Conservation (phyloP, 2,113 vertebrate genomes). For the Ictalurus punctatus region DNA sequence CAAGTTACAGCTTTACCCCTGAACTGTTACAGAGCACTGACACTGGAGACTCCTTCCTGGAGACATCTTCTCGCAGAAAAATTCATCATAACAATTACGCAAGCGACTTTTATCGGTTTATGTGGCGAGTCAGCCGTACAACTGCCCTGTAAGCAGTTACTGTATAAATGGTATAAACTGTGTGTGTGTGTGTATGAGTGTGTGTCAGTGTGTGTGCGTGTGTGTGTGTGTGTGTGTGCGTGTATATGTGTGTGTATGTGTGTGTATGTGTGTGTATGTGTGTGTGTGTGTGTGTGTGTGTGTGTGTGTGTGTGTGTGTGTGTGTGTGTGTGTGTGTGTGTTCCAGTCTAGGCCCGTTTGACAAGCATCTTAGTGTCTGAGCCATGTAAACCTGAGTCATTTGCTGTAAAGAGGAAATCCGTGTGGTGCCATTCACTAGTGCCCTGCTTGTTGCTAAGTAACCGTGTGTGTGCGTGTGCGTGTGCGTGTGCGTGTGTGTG, state of each 20-base stretch:
- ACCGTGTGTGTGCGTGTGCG: constrained; percentile 32
- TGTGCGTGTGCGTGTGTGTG: constrained; percentile 12
- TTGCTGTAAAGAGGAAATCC: constrained; percentile 6
- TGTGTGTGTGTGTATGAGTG: background rate
- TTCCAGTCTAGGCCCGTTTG: constrained; percentile 23
- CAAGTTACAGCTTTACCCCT: background rate
- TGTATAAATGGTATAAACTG: background rate
- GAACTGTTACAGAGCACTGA: background rate
- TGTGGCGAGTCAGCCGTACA: background rate
- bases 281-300: background rate
- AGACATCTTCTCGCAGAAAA: background rate
- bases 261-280: background rate
- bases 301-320: background rate
- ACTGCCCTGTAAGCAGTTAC: background rate
- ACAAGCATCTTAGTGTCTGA: constrained; percentile 27
- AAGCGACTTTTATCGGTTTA: background rate
- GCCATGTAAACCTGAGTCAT: constrained; percentile 20
- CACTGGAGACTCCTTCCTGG: background rate
- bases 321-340: constrained; percentile 8
- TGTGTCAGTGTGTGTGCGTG: no score
- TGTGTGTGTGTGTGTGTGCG: no score
- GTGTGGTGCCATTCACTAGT: constrained; percentile 11
- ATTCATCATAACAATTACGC: background rate
- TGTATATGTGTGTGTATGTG: no score
- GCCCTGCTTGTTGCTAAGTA: constrained; percentile 53